A percentile compares a stretch with the other conserved stretches of the same genome.
phyloP scores from a whole-genome alignment of 2,888 invertebrate species.

The Trachelus troglodyta region DNA sequence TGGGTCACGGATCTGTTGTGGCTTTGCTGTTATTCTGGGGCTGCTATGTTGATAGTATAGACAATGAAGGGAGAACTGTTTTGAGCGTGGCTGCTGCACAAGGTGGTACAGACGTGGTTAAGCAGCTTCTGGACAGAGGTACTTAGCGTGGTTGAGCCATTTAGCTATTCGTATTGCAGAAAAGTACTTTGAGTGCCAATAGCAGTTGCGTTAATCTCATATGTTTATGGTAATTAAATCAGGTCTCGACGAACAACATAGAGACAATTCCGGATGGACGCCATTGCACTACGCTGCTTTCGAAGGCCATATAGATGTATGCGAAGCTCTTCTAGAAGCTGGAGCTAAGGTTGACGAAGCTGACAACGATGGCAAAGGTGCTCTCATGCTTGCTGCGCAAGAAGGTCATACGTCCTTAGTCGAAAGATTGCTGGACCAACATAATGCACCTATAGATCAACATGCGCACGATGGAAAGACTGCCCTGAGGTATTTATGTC shows the following conservation, averaged over 20 bases:
- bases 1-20: slow-evolving; percentile 89
- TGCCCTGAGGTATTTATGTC: slow-evolving; percentile 73
- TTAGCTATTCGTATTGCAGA: background rate
- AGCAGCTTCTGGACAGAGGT: slow-evolving; percentile 87
- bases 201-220: background rate
- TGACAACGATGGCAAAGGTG: slow-evolving; percentile 91
- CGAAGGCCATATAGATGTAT: slow-evolving; percentile 89
- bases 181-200: background rate
- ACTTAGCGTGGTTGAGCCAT: slow-evolving; percentile 41
- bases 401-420: slow-evolving; percentile 82
- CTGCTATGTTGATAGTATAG: slow-evolving; percentile 94
- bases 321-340: slow-evolving; percentile 84
- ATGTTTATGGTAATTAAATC: slow-evolving; percentile 10
- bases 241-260: slow-evolving; percentile 84
- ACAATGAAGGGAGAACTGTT: slow-evolving; percentile 92
- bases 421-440: slow-evolving; percentile 77
- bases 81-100: slow-evolving; percentile 87
- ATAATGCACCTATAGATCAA: slow-evolving; percentile 84
- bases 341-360: slow-evolving; percentile 90
- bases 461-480: slow-evolving; percentile 92
- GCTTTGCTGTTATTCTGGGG: slow-evolving; percentile 93
- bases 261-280: slow-evolving; percentile 97
- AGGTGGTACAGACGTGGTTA: slow-evolving; percentile 89
- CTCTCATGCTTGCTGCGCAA: slow-evolving; percentile 89
- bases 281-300: slow-evolving; percentile 96